Evolutionary conservation across 2,113 vertebrate species (phyloP), one percentile per base, ranked within the genome.

Genomic region (Mormoops blainvillei): DNA sequence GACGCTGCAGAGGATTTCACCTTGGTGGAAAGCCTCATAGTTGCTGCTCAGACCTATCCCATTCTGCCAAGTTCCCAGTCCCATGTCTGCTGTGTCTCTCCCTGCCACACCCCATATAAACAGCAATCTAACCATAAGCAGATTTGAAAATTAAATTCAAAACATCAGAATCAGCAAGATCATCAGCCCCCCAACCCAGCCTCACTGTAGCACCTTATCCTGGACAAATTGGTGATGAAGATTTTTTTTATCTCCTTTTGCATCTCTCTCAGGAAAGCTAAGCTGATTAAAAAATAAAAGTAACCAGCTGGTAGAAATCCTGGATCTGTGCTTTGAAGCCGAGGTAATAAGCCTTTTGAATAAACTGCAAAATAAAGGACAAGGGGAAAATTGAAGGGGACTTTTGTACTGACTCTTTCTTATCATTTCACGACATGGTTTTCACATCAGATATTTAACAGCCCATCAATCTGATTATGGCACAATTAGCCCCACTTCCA

Each of bases 401-500:
- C 82, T 81, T 93, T 58, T 68, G 82, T 52, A 14, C 38, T 31
- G 77, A 54, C 76, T 89, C 77, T 94, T 94, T 63, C 94, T 93
- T 74, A 80, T 71, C 54, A 43, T 82, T 89, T 91, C 83, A 63
- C 36, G 95, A 61, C 78, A 92, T 48, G 94, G 94, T 89, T 97
- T 96, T 96, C 95, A 81, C 91, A 91, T 97, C 93, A 94, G 89
- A 89, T 97, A 78, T 87, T 89, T 81, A 93, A 95, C 41, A 93
- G 91, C 45, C 92, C 87, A 92, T 97, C 96, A 91, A 65, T 96
- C 74, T 94, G 87, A 95, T 96, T 87, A 97, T 20, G 12, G 50
- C 54, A n/a, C 89, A 93, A 97, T 97, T 97, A 96, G 87, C 93
- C 83, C 87, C 91, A 81, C 83, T 96, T 96, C 89, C 80, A 96